Evolutionary conservation across 2,888 invertebrate genomes (phyloP).

Genomic region (Coelinius sp.): DNA sequence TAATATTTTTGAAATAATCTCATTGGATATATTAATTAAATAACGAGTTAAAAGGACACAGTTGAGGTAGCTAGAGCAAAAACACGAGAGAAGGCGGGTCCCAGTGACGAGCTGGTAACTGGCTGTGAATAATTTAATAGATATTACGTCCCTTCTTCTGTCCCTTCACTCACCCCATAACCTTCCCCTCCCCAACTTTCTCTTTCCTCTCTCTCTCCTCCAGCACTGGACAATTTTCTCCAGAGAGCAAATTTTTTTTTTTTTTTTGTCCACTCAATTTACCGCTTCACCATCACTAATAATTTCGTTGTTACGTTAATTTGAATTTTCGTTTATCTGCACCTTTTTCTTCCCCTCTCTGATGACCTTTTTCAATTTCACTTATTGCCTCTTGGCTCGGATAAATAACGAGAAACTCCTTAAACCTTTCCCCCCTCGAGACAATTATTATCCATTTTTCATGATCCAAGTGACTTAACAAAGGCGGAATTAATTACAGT

Average conservation of each 20-base stretch:
- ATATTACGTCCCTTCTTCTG: conserved; percentile 53
- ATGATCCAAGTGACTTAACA: neutral
- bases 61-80: conserved; percentile 44
- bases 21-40: conserved; percentile 4
- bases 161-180: conserved; percentile 30
- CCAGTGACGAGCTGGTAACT: conserved; percentile 63
- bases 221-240: neutral
- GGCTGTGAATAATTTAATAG: conserved; percentile 64
- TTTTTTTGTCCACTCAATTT: conserved; percentile 29
- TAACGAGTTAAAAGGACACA: conserved; percentile 46
- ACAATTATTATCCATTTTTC: neutral
- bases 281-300: conserved; percentile 2
- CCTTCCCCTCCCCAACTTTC: conserved; percentile 20
- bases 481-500: neutral
- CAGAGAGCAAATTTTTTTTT: conserved; percentile 20
- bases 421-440: neutral
- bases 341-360: neutral
- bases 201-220: conserved; percentile 24
- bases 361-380: too few species aligned
- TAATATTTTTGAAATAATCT: too few species aligned
- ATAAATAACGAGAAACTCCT: neutral
- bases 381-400: neutral
- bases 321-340: neutral
- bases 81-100: conserved; percentile 56
- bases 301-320: conserved; percentile 2